phyloP scores from a whole-genome alignment of 2,797 vertebrate species.

The Acrossocheilus wenchowensis region DNA sequence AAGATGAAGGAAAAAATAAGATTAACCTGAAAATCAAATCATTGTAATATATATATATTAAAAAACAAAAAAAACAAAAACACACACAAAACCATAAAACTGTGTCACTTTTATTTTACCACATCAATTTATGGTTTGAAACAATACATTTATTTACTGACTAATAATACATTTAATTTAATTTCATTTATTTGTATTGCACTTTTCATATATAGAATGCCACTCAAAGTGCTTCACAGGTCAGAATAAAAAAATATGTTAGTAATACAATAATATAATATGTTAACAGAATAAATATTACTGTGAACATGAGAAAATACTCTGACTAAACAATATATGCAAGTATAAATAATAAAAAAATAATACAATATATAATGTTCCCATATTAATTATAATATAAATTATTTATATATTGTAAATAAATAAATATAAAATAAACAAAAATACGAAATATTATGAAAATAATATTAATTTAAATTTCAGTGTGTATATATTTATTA shows the following conservation, averaged over 20 bases:
- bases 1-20: not conserved
- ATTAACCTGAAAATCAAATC: not conserved
- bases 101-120: not conserved
- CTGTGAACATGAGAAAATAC: not conserved
- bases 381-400: not conserved
- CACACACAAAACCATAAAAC: not conserved
- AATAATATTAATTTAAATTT: no score
- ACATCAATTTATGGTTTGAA: no score
- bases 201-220: not conserved
- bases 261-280: not conserved
- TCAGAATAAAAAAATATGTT: not conserved
- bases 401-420: not conserved
- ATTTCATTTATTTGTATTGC: not conserved
- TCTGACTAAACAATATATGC: not conserved
- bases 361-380: not conserved
- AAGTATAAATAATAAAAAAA: not conserved
- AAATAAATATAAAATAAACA: not conserved
- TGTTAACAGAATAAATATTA: not conserved
- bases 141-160: not conserved
- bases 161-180: not conserved
- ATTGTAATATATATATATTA: no score
- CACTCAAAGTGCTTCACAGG: not conserved
- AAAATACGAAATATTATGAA: no score
- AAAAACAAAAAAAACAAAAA: not conserved
- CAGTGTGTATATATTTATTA: no score